Conservation (phyloP, 2,888 invertebrate species). For the Cremastinae sp. region DNA sequence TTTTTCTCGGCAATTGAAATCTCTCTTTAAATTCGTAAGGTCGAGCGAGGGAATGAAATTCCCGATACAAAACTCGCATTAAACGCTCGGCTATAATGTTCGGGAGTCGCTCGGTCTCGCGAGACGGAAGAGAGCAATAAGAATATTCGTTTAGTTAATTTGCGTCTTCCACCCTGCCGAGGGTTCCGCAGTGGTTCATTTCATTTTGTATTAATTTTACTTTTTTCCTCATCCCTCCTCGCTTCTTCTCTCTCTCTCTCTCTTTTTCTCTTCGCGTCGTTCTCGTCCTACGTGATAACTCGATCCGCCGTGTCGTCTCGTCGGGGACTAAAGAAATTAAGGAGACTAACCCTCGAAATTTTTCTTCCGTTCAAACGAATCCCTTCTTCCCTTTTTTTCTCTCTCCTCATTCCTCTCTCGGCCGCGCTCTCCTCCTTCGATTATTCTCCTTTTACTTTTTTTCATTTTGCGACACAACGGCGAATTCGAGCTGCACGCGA, state of each 20-base stretch:
- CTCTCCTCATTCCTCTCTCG: slow-evolving; percentile 37
- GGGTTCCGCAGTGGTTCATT: slow-evolving; percentile 73
- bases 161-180: slow-evolving; percentile 65
- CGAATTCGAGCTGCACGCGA: too few relatives aligned
- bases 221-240: slow-evolving; percentile 59
- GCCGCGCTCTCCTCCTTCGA: slow-evolving; percentile 41
- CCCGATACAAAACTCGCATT: slow-evolving; percentile 23
- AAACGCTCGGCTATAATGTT: slow-evolving; percentile 29
- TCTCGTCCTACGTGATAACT: slow-evolving; percentile 70
- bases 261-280: slow-evolving; percentile 4
- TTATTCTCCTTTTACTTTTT: slow-evolving; percentile 31
- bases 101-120: slow-evolving; percentile 37
- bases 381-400: slow-evolving; percentile 56
- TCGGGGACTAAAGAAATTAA: slow-evolving; percentile 70
- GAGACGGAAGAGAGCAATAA: slow-evolving; percentile 46
- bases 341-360: slow-evolving; percentile 69
- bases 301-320: slow-evolving; percentile 69
- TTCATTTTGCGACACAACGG: slow-evolving; percentile 33
- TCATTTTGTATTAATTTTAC: slow-evolving; percentile 78
- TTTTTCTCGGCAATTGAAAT: neutral
- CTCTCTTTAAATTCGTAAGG: slow-evolving; percentile 15
- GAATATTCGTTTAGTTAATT: slow-evolving; percentile 77
- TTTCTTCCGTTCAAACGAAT: slow-evolving; percentile 63
- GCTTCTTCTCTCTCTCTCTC: too few relatives aligned
- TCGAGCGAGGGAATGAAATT: slow-evolving; percentile 6